Conservation (phyloP, 2,113 vertebrate species). For the Saguinus imperator region DNA sequence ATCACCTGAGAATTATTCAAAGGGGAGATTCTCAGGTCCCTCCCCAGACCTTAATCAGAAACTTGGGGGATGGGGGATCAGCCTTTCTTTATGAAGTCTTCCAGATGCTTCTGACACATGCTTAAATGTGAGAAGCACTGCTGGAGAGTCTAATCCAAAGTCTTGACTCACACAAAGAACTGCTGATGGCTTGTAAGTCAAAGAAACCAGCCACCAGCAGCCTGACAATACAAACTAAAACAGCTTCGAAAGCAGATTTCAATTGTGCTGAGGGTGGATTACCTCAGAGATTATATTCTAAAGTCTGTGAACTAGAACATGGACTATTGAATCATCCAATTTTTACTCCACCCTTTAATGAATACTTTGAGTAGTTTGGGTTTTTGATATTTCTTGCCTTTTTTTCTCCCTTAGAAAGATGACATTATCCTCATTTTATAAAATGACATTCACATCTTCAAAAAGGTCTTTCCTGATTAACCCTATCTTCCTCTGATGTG, state of each 20-base stretch:
- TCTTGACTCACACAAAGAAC: constrained; percentile 9
- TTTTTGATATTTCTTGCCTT: constrained; percentile 9
- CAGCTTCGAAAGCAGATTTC: constrained; percentile 17
- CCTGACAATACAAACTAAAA: constrained; percentile 17
- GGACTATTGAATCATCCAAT: not conserved
- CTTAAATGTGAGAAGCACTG: constrained; percentile 1
- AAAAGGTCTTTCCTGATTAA: constrained; percentile 65
- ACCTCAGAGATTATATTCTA: not conserved
- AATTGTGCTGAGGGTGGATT: not conserved
- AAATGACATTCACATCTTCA: constrained; percentile 60
- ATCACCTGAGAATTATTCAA: not conserved
- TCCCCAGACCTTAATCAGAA: not conserved
- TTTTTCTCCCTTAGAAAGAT: constrained; percentile 22
- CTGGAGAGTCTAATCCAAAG: not conserved
- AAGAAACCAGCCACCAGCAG: constrained; percentile 26
- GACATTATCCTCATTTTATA: constrained; percentile 64
- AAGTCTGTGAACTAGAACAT: not conserved
- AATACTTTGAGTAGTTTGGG: not conserved
- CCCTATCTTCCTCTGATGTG: constrained; percentile 58
- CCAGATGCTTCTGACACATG: not conserved
- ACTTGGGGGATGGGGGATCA: not conserved
- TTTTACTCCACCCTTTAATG: constrained; percentile 36
- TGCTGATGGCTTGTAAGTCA: constrained; percentile 10
- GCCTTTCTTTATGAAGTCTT: not conserved
- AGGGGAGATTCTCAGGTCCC: not conserved